Conservation (phyloP, 2,797 vertebrate genomes). For the Percopsis omiscomaycus region DNA sequence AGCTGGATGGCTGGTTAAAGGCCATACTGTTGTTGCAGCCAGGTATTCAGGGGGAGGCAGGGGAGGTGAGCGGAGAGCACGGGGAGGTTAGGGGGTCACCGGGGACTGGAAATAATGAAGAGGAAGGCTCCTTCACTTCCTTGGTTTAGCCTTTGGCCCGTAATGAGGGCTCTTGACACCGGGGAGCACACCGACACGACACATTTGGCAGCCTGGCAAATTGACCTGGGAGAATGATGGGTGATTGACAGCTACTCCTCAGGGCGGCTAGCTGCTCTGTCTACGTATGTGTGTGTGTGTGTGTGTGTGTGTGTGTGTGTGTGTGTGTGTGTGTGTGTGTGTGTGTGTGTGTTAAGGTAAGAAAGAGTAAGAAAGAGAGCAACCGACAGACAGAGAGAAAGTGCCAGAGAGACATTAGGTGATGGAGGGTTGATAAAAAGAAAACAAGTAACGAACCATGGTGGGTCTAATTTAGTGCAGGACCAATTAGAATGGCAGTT, state of each 20-base stretch:
- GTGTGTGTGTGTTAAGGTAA: background rate
- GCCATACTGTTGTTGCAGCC: slow-evolving; percentile 42
- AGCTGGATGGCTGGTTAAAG: slow-evolving; percentile 49
- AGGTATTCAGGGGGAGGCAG: slow-evolving; percentile 27
- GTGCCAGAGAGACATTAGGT: slow-evolving; percentile 32
- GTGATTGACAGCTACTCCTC: slow-evolving; percentile 77
- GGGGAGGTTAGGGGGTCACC: slow-evolving; percentile 57
- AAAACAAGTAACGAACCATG: background rate
- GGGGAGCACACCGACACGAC: slow-evolving; percentile 65
- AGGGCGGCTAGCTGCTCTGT: slow-evolving; percentile 43
- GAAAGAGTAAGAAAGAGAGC: slow-evolving; percentile 10
- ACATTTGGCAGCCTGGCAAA: slow-evolving; percentile 76
- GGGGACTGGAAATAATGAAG: slow-evolving; percentile 69
- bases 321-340: slow-evolving; percentile 6
- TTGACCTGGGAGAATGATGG: slow-evolving; percentile 67
- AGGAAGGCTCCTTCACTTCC: slow-evolving; percentile 69
- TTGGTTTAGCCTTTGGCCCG: slow-evolving; percentile 79
- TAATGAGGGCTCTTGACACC: slow-evolving; percentile 77
- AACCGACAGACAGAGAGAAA: slow-evolving; percentile 7
- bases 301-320: slow-evolving; percentile 8
- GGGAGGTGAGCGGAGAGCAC: slow-evolving; percentile 27
- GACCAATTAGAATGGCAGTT: slow-evolving; percentile 49
- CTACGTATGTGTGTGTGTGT: slow-evolving; percentile 20
- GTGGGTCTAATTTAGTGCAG: slow-evolving; percentile 50
- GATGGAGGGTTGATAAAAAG: slow-evolving; percentile 19